Base-by-base conservation (phyloP, 2,797 vertebrate species). In the Alfaro cultratus region DNA sequence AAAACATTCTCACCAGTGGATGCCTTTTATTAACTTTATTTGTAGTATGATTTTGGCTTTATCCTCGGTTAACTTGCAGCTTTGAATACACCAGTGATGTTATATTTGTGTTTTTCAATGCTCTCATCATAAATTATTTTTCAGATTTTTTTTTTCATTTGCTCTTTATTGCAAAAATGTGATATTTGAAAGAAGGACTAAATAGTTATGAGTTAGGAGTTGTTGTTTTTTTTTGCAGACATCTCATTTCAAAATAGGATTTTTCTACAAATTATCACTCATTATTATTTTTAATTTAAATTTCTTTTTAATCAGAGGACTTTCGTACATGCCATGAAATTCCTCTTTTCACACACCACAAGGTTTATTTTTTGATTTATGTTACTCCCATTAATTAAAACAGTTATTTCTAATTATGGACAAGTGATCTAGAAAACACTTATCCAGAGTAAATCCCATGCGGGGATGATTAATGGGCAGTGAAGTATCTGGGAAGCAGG, bases 391-490 rank as follows among this genome's bases (percentile, higher is more conserved):
- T 74, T 76, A 76, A 86, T 87, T 73, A 86, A 55, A 49, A 75
- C 72, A 67, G 39, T 73, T 43, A 39, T 83, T 62, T 76, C 70
- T 87, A 78, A 84, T 83, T 89, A 88, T 29, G 64, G 73, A 45
- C 75, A 55, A 73, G 74, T 86, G 84, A 86, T 91, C 87, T 87
- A 55, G 71, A 90, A 64, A 75, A 46, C 74, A 46, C 88, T 80
- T 77, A 90, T 81, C 75, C 81, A 83, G 85, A 87, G 88, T 87
- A 77, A 76, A 84, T 86, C 75, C 76, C 81, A 76, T 46, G 74
- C 62, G 68, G 18, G 74, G 57, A 51, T 90, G 87, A 94, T 93
- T 94, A 88, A 92, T 85, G 77, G 16, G 39, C 41, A 53, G 70
- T 51, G 57, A 78, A 43, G 80, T 81, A 81, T 87, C 81, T 86